A percentile compares a stretch with the other conserved stretches of the same genome.
phyloP scores from a whole-genome alignment of 2,797 vertebrate genomes.

The Alca torda region DNA sequence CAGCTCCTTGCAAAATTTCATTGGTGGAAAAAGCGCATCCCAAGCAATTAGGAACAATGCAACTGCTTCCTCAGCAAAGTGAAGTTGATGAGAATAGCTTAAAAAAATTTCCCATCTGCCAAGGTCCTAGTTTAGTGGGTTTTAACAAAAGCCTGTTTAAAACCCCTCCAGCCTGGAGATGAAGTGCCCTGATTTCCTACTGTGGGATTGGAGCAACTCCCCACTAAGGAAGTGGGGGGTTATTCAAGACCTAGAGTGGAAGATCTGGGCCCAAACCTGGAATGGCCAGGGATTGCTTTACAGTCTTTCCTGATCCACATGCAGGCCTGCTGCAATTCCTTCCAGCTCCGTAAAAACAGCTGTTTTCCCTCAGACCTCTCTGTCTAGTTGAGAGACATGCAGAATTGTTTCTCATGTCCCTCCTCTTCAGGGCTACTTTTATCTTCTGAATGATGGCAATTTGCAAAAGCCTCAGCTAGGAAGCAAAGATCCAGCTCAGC shows the following conservation, averaged over 20 bases:
- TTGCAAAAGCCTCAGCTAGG: slow-evolving; percentile 11
- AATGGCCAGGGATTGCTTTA: neutral
- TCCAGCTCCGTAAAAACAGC: neutral
- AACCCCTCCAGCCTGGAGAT: neutral
- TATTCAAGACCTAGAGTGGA: neutral
- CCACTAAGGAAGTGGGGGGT: neutral
- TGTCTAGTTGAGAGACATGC: neutral
- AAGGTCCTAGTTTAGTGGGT: neutral
- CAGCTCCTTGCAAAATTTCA: neutral
- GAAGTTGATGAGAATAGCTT: slow-evolving; percentile 7
- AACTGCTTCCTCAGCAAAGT: neutral
- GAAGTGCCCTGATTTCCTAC: neutral
- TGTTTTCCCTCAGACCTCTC: neutral
- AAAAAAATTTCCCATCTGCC: neutral
- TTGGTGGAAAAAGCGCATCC: neutral
- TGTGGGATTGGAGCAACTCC: neutral
- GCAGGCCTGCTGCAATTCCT: neutral
- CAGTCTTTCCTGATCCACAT: neutral
- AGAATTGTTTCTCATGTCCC: neutral
- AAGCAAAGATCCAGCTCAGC: slow-evolving; percentile 12
- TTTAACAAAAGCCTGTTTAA: neutral
- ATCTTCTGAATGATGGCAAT: neutral
- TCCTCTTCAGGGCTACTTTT: neutral
- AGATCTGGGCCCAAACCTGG: neutral
- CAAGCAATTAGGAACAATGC: neutral